A percentile compares a stretch with the other conserved stretches of the same genome.
Conservation (phyloP, 1,140 invertebrate species). For the Drosophila orena region DNA sequence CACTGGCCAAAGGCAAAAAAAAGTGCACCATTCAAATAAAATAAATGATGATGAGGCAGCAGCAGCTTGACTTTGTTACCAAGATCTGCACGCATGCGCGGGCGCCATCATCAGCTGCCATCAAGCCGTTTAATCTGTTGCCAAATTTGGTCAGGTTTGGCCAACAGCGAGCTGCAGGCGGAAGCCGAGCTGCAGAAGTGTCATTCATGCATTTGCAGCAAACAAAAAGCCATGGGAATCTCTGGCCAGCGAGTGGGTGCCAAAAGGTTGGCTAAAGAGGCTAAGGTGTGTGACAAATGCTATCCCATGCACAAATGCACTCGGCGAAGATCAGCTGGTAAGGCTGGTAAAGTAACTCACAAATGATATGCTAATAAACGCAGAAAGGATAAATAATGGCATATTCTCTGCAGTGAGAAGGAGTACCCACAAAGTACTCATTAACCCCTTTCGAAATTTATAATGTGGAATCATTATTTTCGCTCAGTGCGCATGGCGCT, state of each 20-base stretch:
- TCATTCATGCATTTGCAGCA: constrained; percentile 47
- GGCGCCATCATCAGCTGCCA: constrained; percentile 80
- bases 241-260: constrained; percentile 70
- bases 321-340: background rate
- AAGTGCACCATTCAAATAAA: constrained; percentile 72
- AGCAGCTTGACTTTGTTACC: background rate
- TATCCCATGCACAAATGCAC: constrained; percentile 16
- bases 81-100: constrained; percentile 71
- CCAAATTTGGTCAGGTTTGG: constrained; percentile 75
- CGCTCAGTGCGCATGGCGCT: constrained; percentile 2
- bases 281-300: constrained; percentile 62
- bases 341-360: background rate
- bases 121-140: constrained; percentile 53
- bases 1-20: constrained; percentile 24
- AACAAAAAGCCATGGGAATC: constrained; percentile 68
- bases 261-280: constrained; percentile 53
- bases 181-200: constrained; percentile 65
- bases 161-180: constrained; percentile 43
- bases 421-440: no score
- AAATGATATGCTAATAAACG: background rate
- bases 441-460: no score
- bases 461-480: background rate
- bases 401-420: no score
- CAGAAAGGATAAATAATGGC: background rate
- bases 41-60: constrained; percentile 74